Evolutionary conservation across 2,888 invertebrate species (phyloP), one percentile per base, ranked within the genome.

Genomic region (Andrena flavipes): DNA sequence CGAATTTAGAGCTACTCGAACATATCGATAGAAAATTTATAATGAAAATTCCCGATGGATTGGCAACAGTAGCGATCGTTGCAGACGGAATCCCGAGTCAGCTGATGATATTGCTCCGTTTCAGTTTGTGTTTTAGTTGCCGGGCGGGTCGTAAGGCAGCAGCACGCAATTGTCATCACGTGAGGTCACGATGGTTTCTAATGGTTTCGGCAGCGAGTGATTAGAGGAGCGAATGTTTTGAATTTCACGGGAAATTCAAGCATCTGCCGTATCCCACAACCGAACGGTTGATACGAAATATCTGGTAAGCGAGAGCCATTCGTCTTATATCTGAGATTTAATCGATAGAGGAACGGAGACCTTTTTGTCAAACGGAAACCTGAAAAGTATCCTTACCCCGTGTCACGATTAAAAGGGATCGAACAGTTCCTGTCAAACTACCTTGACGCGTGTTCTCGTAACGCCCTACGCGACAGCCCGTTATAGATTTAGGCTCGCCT

Each of bases 141-240:
- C 89, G 91, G 90, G 90, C 77, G 90, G 86, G 90, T 91, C 92
- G 91, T 81, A 85, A 91, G 92, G 87, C 89, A 88, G 92, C 92
- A 91, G 92, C 91, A 90, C 90, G 81, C 88, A 83, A 84, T 86
- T 83, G 83, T 80, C 88, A 86, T 92, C 92, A 92, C 92, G 92
- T 92, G 92, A 92, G 87, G 84, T 84, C 80, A 90, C 89, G 87
- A 92, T 92, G 92, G 89, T 91, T 84, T 91, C 82, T 84, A 86
- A 87, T 84, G 82, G 84, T 88, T 82, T 82, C 83, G 85, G 76
- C 82, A 85, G 87, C 77, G 88, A 89, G 85, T 86, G 82, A 86
- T 86, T 87, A 88, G 88, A 81, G 84, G 59, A 86, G 83, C 86
- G 84, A 88, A 82, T 85, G 80, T 83, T 86, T 85, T 88, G 87